A percentile compares a stretch with the other conserved stretches of the same genome.
Evolutionary conservation across 2,113 vertebrate genomes (phyloP).

Genomic region (Gymnogyps californianus): DNA sequence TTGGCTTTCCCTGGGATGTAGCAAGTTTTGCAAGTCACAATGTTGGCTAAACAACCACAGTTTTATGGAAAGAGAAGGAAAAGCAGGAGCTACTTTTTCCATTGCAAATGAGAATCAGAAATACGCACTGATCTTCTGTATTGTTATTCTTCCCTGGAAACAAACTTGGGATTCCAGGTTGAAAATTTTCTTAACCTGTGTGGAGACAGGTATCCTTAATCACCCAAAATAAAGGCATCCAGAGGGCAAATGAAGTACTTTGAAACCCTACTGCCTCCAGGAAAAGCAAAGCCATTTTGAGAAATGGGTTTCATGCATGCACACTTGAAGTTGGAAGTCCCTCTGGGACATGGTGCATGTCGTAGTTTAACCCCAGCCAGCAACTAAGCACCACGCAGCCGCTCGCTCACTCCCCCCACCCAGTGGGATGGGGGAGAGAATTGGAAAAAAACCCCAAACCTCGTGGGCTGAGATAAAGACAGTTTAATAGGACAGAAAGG

Average conservation of each 20-base stretch:
- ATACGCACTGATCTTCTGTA: not conserved
- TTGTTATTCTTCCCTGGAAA: not conserved
- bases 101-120: not conserved
- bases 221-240: not conserved
- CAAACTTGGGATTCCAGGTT: not conserved
- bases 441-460: too few species aligned
- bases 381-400: too few species aligned
- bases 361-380: too few species aligned
- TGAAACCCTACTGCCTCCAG: not conserved
- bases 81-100: not conserved
- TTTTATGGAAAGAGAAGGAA: not conserved
- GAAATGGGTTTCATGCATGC: not conserved
- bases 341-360: not conserved
- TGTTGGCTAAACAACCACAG: not conserved
- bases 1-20: not conserved
- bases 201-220: not conserved
- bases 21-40: not conserved
- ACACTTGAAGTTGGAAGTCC: not conserved
- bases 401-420: too few species aligned
- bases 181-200: not conserved
- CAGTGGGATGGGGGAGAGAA: too few species aligned
- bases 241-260: not conserved
- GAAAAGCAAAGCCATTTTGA: not conserved
- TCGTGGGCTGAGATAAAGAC: too few species aligned
- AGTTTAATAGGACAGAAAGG: too few species aligned